A percentile compares a stretch with the other conserved stretches of the same genome.
Evolutionary conservation across 92 coral and sea anemone species (phyloP).

Genomic region (Siderastrea radians): DNA sequence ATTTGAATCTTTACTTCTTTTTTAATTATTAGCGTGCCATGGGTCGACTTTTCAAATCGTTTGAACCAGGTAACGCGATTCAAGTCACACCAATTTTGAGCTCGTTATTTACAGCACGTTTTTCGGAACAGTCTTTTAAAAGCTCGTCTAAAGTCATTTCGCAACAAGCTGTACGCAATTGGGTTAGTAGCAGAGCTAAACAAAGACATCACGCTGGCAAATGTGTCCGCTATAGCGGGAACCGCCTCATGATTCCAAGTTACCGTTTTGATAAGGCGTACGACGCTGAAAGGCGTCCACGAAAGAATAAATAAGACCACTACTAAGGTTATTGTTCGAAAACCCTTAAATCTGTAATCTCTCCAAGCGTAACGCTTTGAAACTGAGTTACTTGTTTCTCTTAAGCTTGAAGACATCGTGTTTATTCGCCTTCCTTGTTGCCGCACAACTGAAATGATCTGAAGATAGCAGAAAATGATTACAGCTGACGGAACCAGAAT

Average conservation of each 20-base stretch:
- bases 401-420: neutral
- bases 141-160: constrained; percentile 73
- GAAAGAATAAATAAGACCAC: constrained; percentile 65
- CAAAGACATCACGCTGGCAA: constrained; percentile 73
- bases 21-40: no score
- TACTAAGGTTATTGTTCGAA: constrained; percentile 66
- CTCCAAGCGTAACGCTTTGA: constrained; percentile 31
- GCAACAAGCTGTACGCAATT: constrained; percentile 62
- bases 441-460: constrained; percentile 60
- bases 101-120: neutral
- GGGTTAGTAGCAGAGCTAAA: constrained; percentile 76
- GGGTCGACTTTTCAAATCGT: no score
- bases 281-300: constrained; percentile 77
- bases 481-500: constrained; percentile 56
- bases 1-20: no score
- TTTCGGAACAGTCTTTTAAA: constrained; percentile 61
- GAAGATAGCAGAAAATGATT: constrained; percentile 63
- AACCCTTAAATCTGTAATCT: constrained; percentile 60
- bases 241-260: constrained; percentile 71
- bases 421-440: constrained; percentile 56
- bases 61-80: neutral
- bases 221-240: constrained; percentile 66
- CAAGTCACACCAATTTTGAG: neutral
- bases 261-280: constrained; percentile 59
- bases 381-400: neutral